Evolutionary conservation across 2,888 invertebrate genomes (phyloP).

Genomic region (Heliconius charithonia): DNA sequence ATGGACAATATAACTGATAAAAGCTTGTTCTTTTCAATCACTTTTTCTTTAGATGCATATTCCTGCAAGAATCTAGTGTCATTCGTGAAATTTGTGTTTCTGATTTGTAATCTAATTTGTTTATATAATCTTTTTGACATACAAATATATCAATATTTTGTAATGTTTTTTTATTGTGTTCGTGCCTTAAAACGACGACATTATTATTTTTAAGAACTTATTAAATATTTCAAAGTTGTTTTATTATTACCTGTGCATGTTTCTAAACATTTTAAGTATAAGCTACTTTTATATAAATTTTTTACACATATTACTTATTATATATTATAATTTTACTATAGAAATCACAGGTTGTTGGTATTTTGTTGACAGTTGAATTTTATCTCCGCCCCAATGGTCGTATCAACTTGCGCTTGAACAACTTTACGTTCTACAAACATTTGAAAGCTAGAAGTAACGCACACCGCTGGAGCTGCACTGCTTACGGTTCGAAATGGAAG

Average conservation of each 20-base stretch:
- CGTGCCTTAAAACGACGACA: background rate
- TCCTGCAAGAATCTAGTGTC: background rate
- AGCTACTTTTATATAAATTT: background rate
- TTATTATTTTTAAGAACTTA: background rate
- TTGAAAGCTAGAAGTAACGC: conserved; percentile 70
- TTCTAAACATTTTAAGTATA: background rate
- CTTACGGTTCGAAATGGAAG: conserved; percentile 73
- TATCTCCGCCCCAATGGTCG: conserved; percentile 73
- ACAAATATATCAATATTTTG: background rate
- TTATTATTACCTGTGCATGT: conserved; percentile 4
- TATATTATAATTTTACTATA: background rate
- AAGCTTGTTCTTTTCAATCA: too few species aligned
- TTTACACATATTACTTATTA: background rate
- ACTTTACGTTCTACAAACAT: conserved; percentile 76
- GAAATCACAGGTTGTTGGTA: conserved; percentile 23
- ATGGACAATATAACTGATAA: too few species aligned
- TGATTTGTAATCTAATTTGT: background rate
- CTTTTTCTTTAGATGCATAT: too few species aligned
- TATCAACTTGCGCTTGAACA: conserved; percentile 72
- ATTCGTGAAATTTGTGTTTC: background rate
- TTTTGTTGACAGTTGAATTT: conserved; percentile 60
- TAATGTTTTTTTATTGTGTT: background rate
- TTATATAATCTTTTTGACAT: background rate
- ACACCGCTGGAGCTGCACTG: conserved; percentile 75
- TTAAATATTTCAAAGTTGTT: background rate